These are phyloP conservation scores for Scomber japonicus DNA, from an alignment of 2,113 vertebrate genomes.

Conservation along the genomic window DNA sequence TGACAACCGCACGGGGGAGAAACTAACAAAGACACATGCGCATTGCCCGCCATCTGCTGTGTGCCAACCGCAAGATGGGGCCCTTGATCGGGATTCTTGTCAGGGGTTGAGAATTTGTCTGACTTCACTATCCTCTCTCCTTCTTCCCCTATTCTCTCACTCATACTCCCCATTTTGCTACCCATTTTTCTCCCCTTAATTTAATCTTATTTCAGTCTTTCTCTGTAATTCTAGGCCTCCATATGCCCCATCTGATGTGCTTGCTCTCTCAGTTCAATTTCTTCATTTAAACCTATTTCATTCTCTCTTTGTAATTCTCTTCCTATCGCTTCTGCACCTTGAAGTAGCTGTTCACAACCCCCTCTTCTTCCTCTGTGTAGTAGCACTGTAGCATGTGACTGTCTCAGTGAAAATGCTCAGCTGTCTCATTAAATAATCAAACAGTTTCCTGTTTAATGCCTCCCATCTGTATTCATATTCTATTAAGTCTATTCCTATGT, in stretches of 20 bases:
- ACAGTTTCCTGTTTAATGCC: constrained; percentile 3
- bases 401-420: constrained; percentile 3
- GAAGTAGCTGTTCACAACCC: constrained; percentile 13
- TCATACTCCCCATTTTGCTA: neutral
- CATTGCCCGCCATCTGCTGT: too few relatives aligned
- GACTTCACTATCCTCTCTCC: neutral
- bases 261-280: constrained; percentile 16
- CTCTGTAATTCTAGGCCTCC: constrained; percentile 30
- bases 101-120: constrained; percentile 11
- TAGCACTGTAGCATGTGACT: neutral
- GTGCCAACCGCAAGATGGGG: too few relatives aligned
- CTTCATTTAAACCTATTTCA: constrained; percentile 26
- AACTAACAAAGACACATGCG: too few relatives aligned
- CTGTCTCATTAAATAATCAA: constrained; percentile 31
- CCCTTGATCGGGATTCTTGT: neutral
- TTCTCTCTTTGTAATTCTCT: constrained; percentile 21
- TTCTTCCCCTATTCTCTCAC: neutral
- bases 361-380: neutral
- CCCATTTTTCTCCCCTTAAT: constrained; percentile 17
- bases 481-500: constrained; percentile 7
- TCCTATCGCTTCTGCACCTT: constrained; percentile 20
- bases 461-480: constrained; percentile 11
- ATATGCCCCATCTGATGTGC: constrained; percentile 29
- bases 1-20: too few relatives aligned
- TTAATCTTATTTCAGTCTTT: constrained; percentile 45